phyloP scores from a whole-genome alignment of 2,113 vertebrate genomes.

The Choloepus hoffmanni region DNA sequence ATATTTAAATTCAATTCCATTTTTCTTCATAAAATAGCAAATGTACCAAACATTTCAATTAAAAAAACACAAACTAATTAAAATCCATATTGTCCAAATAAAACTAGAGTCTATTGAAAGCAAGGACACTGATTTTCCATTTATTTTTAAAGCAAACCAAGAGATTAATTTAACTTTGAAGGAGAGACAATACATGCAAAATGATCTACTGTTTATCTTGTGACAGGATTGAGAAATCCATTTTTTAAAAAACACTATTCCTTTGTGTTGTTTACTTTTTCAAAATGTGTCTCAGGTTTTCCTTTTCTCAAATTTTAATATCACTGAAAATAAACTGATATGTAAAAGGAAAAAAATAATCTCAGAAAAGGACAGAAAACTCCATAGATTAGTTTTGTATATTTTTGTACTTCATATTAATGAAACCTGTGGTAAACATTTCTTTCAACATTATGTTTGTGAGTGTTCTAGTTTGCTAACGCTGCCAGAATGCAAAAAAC shows the following conservation, averaged over 20 bases:
- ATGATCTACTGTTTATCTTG: no score
- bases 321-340: not conserved
- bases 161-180: no score
- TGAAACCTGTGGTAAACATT: not conserved
- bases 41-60: not conserved
- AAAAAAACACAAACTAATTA: not conserved
- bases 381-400: not conserved
- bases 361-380: not conserved
- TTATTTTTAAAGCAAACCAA: not conserved
- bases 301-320: not conserved
- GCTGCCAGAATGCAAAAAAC: no score
- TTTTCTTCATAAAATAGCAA: not conserved
- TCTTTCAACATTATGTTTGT: not conserved
- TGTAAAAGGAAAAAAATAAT: not conserved
- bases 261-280: not conserved
- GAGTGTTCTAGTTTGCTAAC: no score
- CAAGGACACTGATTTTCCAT: not conserved
- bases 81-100: not conserved
- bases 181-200: no score
- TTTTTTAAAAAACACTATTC: not conserved
- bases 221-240: not conserved
- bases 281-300: conserved; percentile 4
- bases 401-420: not conserved
- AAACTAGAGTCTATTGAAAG: not conserved
- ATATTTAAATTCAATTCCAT: conserved; percentile 17